Conservation (phyloP, 1,140 invertebrate species). For the Diorhabda sublineata region DNA sequence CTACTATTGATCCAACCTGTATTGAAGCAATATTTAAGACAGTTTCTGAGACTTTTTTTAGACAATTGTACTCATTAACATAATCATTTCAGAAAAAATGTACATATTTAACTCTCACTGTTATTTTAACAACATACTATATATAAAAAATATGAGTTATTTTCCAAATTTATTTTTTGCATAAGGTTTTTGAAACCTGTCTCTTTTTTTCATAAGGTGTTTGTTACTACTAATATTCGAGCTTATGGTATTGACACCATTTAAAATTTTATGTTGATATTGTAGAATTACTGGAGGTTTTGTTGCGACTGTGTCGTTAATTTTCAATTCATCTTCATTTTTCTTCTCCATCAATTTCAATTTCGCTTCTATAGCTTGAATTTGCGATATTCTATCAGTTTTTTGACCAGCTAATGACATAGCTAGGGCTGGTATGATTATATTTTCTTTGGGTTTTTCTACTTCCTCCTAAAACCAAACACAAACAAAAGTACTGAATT, state of each 20-base stretch:
- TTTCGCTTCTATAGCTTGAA: conserved; percentile 84
- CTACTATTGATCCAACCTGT: too few species aligned
- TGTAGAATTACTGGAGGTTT: conserved; percentile 63
- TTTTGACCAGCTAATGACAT: conserved; percentile 65
- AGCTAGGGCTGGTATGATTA: conserved; percentile 70
- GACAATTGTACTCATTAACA: too few species aligned
- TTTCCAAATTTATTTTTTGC: conserved; percentile 19
- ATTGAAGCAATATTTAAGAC: too few species aligned
- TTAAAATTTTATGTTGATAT: conserved; percentile 50
- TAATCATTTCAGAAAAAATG: too few species aligned
- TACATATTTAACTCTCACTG: too few species aligned
- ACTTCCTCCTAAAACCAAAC: conserved; percentile 58
- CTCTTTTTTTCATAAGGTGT: conserved; percentile 4
- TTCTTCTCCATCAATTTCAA: conserved; percentile 72
- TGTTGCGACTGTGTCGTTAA: conserved; percentile 62
- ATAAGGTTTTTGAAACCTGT: conserved; percentile 25
- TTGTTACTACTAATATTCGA: neutral
- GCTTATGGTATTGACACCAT: conserved; percentile 11
- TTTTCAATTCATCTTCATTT: conserved; percentile 64
- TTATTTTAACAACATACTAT: too few species aligned
- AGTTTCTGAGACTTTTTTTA: too few species aligned
- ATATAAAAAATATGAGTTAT: conserved; percentile 3
- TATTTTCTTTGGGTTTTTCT: conserved; percentile 67
- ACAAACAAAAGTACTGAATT: too few species aligned
- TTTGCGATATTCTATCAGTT: conserved; percentile 71